phyloP scores from a whole-genome alignment of 2,888 invertebrate species.

The Nymphalis c-album region DNA sequence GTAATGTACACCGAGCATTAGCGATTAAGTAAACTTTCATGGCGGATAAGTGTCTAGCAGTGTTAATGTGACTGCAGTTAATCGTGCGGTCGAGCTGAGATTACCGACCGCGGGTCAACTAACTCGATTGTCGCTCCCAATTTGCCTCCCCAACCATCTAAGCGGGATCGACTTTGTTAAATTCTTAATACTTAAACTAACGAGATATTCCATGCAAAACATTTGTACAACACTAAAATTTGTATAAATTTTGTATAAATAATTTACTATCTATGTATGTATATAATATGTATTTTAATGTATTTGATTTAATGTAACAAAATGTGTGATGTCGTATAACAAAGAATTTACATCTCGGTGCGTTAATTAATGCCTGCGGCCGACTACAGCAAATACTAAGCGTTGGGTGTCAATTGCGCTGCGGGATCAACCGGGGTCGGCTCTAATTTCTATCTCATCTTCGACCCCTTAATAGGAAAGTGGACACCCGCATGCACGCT shows the following conservation, averaged over 20 bases:
- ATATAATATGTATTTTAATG: no score
- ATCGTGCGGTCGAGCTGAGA: constrained; percentile 36
- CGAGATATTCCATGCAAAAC: background rate
- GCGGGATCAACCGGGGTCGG: constrained; percentile 49
- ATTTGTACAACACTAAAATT: background rate
- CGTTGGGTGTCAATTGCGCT: constrained; percentile 48
- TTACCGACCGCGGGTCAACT: constrained; percentile 66
- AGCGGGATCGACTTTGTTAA: constrained; percentile 52
- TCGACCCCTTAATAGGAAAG: constrained; percentile 64
- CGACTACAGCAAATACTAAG: constrained; percentile 46
- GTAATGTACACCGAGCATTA: no score
- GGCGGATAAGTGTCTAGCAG: constrained; percentile 3
- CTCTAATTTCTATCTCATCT: constrained; percentile 52
- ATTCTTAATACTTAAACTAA: constrained; percentile 43
- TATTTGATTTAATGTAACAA: constrained; percentile 9
- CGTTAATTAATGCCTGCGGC: constrained; percentile 62
- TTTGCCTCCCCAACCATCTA: constrained; percentile 63
- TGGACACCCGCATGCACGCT: constrained; percentile 71
- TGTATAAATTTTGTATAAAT: no score
- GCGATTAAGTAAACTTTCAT: background rate
- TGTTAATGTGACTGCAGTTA: constrained; percentile 29
- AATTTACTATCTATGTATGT: no score
- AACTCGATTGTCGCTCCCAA: constrained; percentile 78
- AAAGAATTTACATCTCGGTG: constrained; percentile 51
- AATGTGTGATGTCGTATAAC: constrained; percentile 24